phyloP scores from a whole-genome alignment of 2,888 invertebrate species.

The Leptopterna dolabrata region DNA sequence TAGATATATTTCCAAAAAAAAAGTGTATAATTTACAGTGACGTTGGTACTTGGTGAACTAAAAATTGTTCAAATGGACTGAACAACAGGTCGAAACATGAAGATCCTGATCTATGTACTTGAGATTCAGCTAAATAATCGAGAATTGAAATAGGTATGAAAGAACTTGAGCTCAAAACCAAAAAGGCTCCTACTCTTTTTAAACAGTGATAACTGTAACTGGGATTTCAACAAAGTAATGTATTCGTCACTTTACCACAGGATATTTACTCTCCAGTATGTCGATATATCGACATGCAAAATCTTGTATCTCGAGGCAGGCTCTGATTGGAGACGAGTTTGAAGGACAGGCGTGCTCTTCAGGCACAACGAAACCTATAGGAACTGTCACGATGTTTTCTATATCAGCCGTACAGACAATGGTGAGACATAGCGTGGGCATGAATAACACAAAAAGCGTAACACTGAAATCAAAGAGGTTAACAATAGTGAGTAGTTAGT shows the following conservation, averaged over 20 bases:
- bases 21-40: no score
- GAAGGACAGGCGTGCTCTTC: conserved; percentile 15
- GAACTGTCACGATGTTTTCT: background rate
- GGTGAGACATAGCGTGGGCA: conserved; percentile 27
- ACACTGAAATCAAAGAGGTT: conserved; percentile 15
- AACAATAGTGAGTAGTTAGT: background rate
- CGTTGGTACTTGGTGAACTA: no score
- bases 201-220: no score
- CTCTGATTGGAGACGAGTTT: background rate
- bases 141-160: no score
- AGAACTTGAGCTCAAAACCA: no score
- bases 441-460: conserved; percentile 45
- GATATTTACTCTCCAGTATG: conserved; percentile 34
- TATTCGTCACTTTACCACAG: conserved; percentile 7
- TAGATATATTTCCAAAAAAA: no score
- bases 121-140: no score
- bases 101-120: no score
- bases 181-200: no score
- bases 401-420: conserved; percentile 9
- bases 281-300: conserved; percentile 44
- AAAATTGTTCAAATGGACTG: no score
- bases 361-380: conserved; percentile 11
- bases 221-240: no score
- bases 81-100: no score
- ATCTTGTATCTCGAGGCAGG: conserved; percentile 29